Base-by-base conservation (phyloP, 1,140 invertebrate genomes). In the Belonocnema kinseyi region DNA sequence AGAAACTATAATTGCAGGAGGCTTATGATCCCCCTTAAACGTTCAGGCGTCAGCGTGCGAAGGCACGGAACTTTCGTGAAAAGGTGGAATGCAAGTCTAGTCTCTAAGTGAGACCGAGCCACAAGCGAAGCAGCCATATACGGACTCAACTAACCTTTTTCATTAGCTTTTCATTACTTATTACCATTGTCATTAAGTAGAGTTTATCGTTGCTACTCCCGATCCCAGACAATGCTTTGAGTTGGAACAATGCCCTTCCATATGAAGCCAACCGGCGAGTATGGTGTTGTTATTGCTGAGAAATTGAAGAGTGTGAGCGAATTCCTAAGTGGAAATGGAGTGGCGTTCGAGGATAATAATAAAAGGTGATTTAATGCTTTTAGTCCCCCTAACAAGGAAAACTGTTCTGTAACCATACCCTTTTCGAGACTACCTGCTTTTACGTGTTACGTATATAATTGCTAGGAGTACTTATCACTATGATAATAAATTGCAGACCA, bases 1-100 rank as follows among this genome's bases (percentile, higher is more conserved):
- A 83, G 86, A 88, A 87, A 89, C 86, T 88, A 86, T 88, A 89
- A 88, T 89, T 89, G 87, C 82, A 79, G 84, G 86, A 87, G 85
- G 88, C 87, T 89, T 88, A 88, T 86, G 88, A 88, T 85, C 84
- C 80, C 78, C 66, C 78, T 72, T 78, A 73, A 82, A 82, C 78
- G 81, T 80, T 78, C 70, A 75, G 76, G 74, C 76, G 74, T 77
- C 79, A 79, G 83, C 81, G 77, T 82, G 79, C 79, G 78, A 76
- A 79, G 73, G 74, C 52, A 54, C 74, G 77, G 77, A 84, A 83
- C 78, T 80, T 82, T 81, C 73, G 79, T 77, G 79, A 84, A 82
- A 83, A 81, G 77, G 77, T 73, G 74, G 76, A 77, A 80, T 76
- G 80, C 50, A 80, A 77, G 74, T 80, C 79, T 78, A 10, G 26